Conservation (phyloP, 2,888 invertebrate genomes). For the Cheilosia urbana region DNA sequence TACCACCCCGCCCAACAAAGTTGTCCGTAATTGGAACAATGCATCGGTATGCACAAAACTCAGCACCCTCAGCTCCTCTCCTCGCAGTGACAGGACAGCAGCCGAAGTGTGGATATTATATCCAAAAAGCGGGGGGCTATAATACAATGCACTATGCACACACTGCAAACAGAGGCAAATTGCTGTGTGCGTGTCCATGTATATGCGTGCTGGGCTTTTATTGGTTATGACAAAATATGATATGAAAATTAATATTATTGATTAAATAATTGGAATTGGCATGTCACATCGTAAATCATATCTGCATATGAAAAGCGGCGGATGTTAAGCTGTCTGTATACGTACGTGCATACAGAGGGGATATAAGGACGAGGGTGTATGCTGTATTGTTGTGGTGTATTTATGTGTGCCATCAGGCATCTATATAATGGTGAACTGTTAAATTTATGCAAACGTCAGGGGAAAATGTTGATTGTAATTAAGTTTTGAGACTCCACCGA, state of each 20-base stretch:
- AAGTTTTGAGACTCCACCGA: slow-evolving; percentile 46
- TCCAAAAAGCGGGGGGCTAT: neutral
- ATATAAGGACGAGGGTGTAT: neutral
- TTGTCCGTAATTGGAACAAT: slow-evolving; percentile 74
- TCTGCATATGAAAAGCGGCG: slow-evolving; percentile 74
- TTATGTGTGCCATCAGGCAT: neutral
- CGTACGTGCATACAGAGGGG: neutral
- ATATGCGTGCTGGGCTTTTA: slow-evolving; percentile 81
- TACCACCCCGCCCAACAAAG: slow-evolving; percentile 43
- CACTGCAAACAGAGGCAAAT: slow-evolving; percentile 10
- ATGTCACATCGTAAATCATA: slow-evolving; percentile 81
- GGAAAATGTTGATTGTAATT: slow-evolving; percentile 66
- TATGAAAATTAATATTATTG: slow-evolving; percentile 84
- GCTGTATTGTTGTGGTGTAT: slow-evolving; percentile 33
- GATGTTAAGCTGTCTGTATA: slow-evolving; percentile 59
- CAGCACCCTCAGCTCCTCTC: neutral
- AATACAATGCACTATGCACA: slow-evolving; percentile 2
- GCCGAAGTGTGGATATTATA: slow-evolving; percentile 26
- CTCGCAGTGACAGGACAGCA: slow-evolving; percentile 51
- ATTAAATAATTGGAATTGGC: slow-evolving; percentile 84
- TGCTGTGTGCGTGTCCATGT: slow-evolving; percentile 37
- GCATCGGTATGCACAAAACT: slow-evolving; percentile 73
- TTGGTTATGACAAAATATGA: slow-evolving; percentile 84
- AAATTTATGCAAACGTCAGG: slow-evolving; percentile 66
- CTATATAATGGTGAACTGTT: slow-evolving; percentile 12